Base-by-base conservation (phyloP, 2,797 vertebrate species). In the Gadopsis bispinosus region DNA sequence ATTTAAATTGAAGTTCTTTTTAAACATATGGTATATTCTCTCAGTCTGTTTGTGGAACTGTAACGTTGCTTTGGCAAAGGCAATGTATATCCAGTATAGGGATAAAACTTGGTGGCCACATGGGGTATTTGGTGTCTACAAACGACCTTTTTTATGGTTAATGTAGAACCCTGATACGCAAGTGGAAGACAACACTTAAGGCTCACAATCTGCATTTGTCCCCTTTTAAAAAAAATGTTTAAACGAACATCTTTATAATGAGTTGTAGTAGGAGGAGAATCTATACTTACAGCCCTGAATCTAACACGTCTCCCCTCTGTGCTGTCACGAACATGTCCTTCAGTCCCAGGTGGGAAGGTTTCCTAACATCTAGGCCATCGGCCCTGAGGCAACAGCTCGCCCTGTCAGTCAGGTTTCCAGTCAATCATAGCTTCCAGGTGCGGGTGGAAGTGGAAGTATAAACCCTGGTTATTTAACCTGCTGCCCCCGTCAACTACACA, bases 281-380 rank as follows among this genome's bases (percentile, higher is more conserved):
- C 56, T 4, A 50, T 8, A 4, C 14, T 19, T 45, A 0, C 12
- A 50, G 56, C 43, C 17, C 4, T 59, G 39, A 7, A 10, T 73
- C 0, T 0, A 37, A 70, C 19, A 3, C 4, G 2, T n/a, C 31
- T 73, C 45, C 53, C 2, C 31, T 78, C 19, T 77, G 43, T 41
- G 45, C 26, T 41, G 53, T 47, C 50, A 74, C 29, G 4, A 54
- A 59, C 51, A 14, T n/a, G 50, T n/a, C 45, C 12, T 31, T 73
- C 60, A 62, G 83, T 50, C 77, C 11, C 86, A 87, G 86, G 76
- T 87, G 84, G 78, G 26, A 33, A 70, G 48, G 61, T 53, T 73
- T 72, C 45, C 35, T 45, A 19, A 64, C 60, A 77, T 58, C 60
- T 65, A 20, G 66, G 56, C 53, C 60, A 22, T 48, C n/a, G 2